A percentile compares a stretch with the other conserved stretches of the same genome.
Conservation (phyloP, 2,113 vertebrate species). For the Eidolon helvum region DNA sequence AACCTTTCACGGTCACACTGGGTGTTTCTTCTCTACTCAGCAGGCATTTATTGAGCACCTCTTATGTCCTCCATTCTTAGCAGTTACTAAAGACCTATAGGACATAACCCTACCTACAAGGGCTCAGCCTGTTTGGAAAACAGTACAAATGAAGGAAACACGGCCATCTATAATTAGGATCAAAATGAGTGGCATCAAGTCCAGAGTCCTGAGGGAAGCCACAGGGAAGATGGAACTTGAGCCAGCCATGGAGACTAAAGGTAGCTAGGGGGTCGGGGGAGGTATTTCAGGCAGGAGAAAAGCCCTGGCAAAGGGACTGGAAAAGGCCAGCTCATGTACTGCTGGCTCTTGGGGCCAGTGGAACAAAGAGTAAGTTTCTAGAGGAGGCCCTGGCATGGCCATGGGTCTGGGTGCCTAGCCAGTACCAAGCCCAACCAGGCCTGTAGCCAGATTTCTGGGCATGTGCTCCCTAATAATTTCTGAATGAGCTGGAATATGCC, state of each 20-base stretch:
- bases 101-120: not conserved
- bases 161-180: not conserved
- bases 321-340: accelerated
- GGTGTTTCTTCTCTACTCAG: not conserved
- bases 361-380: too few species aligned
- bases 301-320: not conserved
- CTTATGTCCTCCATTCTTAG: not conserved
- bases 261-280: too few species aligned
- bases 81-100: not conserved
- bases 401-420: not conserved
- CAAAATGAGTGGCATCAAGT: not conserved
- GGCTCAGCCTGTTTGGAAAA: not conserved
- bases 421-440: not conserved
- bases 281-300: not conserved
- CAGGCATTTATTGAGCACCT: not conserved
- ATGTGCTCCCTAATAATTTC: not conserved
- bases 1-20: accelerated
- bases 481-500: not conserved
- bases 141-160: not conserved
- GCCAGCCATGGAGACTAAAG: not conserved
- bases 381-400: not conserved
- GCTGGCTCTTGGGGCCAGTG: not conserved
- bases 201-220: not conserved
- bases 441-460: not conserved
- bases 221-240: not conserved